Base-by-base conservation (phyloP, 2,888 invertebrate species). In the Rotaria macrura region DNA sequence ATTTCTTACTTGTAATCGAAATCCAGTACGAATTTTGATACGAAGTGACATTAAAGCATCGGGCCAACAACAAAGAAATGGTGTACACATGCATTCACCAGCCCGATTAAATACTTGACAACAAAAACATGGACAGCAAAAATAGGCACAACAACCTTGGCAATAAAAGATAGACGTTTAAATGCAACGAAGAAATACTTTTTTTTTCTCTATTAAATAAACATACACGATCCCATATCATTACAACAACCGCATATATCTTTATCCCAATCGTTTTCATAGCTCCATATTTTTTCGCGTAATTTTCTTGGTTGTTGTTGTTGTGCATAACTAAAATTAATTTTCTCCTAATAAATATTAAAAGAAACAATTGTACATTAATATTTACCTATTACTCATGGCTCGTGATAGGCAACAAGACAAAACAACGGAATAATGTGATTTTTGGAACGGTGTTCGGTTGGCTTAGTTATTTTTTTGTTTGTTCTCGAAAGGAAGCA, bases 71-170 rank as follows among this genome's bases (percentile, higher is more conserved):
- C 79, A 79, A 2, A 40, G 20, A 79, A 79, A 79, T n/a, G 79
- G 79, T n/a, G 79, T 43, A 79, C 79, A 79, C 0, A 79, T 43
- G 9, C 40, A 79, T 79, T 79, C 79, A 43, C 79, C 79, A n/a
- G 79, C 20, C 17, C 40, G 40, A 43, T n/a, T 43, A 43, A 79
- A 79, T 43, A 79, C 79, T 43, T 25, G 34, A 43, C 34, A 79
- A n/a, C 79, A 79, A 25, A 43, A 79, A 79, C 79, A 79, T 25
- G 79, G 79, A 79, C 79, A 79, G 43, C 79, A 79, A 10, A 43
- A 79, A 79, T 79, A 79, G 23, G 79, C 79, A 79, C 79, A 79
- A 12, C 43, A 40, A 65, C 65, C 65, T 65, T 65, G 1, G 25
- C 7, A 65, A 34, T 38, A 34, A 12, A 34, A 29, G 20, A 10